phyloP scores from a whole-genome alignment of 2,113 vertebrate species.

The Damaliscus lunatus region DNA sequence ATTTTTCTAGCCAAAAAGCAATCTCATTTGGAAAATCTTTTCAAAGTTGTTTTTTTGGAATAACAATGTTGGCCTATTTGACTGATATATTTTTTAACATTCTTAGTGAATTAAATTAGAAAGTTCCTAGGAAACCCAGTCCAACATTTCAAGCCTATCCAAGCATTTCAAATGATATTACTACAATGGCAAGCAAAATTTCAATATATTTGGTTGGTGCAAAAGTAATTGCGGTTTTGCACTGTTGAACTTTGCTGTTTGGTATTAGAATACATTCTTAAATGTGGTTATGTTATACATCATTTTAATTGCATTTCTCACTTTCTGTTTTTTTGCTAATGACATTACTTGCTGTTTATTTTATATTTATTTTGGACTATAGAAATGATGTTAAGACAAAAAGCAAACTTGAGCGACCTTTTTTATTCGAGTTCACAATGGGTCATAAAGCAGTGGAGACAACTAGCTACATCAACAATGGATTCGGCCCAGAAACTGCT shows the following conservation, averaged over 20 bases:
- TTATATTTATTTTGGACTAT: not conserved
- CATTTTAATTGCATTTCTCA: not conserved
- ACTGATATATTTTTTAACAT: not conserved
- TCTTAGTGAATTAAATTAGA: conserved; percentile 11
- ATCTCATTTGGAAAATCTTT: not conserved
- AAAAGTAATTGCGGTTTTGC: not conserved
- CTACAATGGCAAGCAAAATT: not conserved
- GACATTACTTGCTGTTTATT: not conserved
- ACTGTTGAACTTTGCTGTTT: not conserved
- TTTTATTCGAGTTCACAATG: not conserved
- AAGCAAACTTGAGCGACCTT: not conserved
- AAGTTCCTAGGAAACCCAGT: not conserved
- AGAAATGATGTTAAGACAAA: not conserved
- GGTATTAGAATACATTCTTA: not conserved
- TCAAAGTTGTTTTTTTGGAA: not conserved
- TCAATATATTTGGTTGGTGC: not conserved
- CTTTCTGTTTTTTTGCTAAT: not conserved
- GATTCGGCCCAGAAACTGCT: not conserved
- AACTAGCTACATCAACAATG: not conserved
- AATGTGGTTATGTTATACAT: not conserved
- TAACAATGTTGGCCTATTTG: not conserved
- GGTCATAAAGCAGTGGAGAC: not conserved
- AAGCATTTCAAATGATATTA: not conserved
- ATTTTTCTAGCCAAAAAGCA: conserved; percentile 7
- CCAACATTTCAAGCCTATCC: not conserved